These are phyloP conservation scores for Pelvicachromis taeniatus DNA, from an alignment of 2,113 vertebrate species.

Conservation along the genomic window DNA sequence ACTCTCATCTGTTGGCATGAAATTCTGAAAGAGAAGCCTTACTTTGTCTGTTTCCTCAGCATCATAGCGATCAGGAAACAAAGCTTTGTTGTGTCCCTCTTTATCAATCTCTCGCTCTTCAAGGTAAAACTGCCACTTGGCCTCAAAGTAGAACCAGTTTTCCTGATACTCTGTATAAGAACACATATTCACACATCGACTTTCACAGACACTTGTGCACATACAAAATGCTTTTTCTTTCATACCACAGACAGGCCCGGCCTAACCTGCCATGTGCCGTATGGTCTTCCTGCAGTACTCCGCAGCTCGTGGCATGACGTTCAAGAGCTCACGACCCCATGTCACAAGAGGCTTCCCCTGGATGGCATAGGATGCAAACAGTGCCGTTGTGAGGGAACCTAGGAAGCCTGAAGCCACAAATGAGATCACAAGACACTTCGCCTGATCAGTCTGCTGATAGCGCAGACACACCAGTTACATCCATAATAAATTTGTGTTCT, in stretches of 20 bases:
- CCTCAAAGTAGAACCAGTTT: constrained; percentile 98
- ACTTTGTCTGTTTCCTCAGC: constrained; percentile 90
- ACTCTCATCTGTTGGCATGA: not conserved
- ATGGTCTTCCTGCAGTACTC: constrained; percentile 95
- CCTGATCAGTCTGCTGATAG: not conserved
- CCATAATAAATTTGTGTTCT: not conserved
- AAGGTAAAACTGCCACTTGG: constrained; percentile 97
- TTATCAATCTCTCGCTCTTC: constrained; percentile 87
- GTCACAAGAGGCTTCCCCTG: constrained; percentile 84
- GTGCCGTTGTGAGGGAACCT: constrained; percentile 86
- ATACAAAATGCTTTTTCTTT: not conserved
- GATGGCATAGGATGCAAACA: constrained; percentile 88
- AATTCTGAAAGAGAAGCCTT: not conserved
- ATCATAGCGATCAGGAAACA: constrained; percentile 80
- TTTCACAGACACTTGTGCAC: not conserved
- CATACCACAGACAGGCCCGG: not conserved
- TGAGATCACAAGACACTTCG: not conserved
- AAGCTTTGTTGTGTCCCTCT: constrained; percentile 78
- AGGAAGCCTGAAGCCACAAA: constrained; percentile 81
- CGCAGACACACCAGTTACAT: not conserved
- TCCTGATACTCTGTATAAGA: constrained; percentile 87
- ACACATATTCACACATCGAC: not conserved
- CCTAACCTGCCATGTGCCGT: constrained; percentile 89
- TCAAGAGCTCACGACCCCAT: constrained; percentile 93
- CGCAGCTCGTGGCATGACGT: constrained; percentile 82